Evolutionary conservation across 2,113 vertebrate species (phyloP), one percentile per base, ranked within the genome.

Genomic region (Amphiprion percula): DNA sequence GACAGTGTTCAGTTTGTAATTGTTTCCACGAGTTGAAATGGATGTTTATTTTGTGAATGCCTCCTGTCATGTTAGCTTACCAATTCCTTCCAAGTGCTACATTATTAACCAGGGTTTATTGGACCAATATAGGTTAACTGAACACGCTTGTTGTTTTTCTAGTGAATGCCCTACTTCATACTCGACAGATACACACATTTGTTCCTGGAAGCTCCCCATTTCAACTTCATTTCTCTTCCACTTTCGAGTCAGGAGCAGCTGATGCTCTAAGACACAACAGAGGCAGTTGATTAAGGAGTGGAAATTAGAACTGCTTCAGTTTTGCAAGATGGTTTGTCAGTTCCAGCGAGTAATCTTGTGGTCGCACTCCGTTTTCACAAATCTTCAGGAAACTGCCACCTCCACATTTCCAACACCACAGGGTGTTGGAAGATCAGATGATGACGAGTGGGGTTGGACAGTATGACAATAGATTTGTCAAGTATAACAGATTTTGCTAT

Each of bases 61-160:
- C 79, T 88, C 70, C 75, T 85, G 83, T 81, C 77, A 69, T 33
- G 80, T 85, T 67, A 23, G 75, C 84, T 85, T 77, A 83, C 69
- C 58, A 0, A 11, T 46, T 46, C 1, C 30, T 86, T 87, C 78
- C 85, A 84, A 89, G 68, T 66, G 53, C 85, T 69, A 77, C 79
- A 65, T 69, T 82, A 86, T 77, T 74, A 83, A 82, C 58, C 67
- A 15, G 63, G 11, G 53, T 86, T 91, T 83, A 86, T 69, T 87
- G 73, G 75, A 53, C 63, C 68, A 54, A 11, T 64, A 47, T 47
- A 63, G 70, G 71, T 90, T 66, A 79, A 73, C 49, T 58, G 77
- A 80, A 69, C 74, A 46, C 23, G 4, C 58, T 85, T 62, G 62
- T 74, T 74, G 68, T 72, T 86, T 69, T 87, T 65, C 47, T 62